Percentiles rank a stretch among this genome's conserved stretches.
These are phyloP conservation scores for Lagria hirta DNA, from an alignment of 2,888 invertebrate genomes.

Conservation along the genomic window DNA sequence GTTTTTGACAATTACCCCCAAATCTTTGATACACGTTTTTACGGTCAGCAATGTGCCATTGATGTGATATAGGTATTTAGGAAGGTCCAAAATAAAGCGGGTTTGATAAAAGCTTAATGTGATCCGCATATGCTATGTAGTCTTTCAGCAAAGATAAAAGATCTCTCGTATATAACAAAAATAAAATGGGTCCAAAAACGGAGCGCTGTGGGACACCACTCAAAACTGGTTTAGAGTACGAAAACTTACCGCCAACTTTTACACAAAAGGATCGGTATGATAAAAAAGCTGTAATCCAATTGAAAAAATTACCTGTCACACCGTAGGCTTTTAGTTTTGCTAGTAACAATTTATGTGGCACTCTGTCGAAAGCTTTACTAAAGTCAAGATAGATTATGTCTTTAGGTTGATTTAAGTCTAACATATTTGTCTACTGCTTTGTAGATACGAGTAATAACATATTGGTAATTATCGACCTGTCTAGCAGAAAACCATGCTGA, in stretches of 20 bases:
- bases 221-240: constrained; percentile 1
- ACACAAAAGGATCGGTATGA: constrained; percentile 2
- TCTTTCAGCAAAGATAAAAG: no score
- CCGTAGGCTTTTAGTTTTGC: constrained; percentile 3
- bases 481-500: constrained; percentile 8
- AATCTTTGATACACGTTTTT: no score
- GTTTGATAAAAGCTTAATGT: no score
- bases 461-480: constrained; percentile 3
- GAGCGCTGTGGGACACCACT: background rate
- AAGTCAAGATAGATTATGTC: constrained; percentile 5
- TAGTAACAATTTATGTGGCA: background rate
- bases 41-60: no score
- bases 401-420: constrained; percentile 1
- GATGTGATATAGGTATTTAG: no score
- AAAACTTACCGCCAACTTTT: no score
- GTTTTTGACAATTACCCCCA: no score
- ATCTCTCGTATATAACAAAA: no score
- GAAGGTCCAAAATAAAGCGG: no score
- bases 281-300: constrained; percentile 1
- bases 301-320: constrained; percentile 3
- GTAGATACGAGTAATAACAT: no score
- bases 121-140: no score
- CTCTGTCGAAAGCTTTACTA: constrained; percentile 1
- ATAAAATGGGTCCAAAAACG: no score
- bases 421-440: constrained; percentile 3